Percentiles rank a stretch among this genome's conserved stretches.
phyloP scores from a whole-genome alignment of 2,113 vertebrate genomes.

The Carollia perspicillata region DNA sequence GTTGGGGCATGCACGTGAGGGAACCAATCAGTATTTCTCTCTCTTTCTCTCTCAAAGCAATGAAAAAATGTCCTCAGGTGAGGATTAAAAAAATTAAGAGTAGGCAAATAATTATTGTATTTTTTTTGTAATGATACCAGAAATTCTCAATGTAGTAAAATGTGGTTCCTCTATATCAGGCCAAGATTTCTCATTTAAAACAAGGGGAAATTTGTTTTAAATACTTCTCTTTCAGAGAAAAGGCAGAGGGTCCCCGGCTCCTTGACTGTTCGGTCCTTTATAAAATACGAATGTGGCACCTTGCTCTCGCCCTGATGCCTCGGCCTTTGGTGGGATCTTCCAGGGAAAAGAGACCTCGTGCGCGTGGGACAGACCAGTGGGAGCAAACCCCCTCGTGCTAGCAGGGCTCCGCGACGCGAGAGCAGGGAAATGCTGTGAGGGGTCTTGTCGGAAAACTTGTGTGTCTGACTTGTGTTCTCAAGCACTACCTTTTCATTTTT shows the following conservation, averaged over 20 bases:
- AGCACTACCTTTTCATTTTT: neutral
- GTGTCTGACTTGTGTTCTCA: neutral
- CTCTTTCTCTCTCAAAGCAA: no score
- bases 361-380: no score
- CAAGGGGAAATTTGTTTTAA: neutral
- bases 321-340: neutral
- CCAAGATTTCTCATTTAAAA: neutral
- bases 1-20: no score
- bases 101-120: neutral
- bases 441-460: neutral
- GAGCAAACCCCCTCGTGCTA: no score
- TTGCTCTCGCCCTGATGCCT: neutral
- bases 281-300: fast-evolving
- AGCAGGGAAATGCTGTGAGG: no score
- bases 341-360: no score
- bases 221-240: neutral
- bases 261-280: neutral
- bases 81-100: neutral
- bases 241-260: neutral
- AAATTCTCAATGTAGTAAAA: neutral
- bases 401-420: neutral
- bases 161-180: neutral
- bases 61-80: no score
- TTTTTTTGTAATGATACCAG: neutral
- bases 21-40: no score